Conservation (phyloP, 2,797 vertebrate genomes). For the Parambassis ranga region DNA sequence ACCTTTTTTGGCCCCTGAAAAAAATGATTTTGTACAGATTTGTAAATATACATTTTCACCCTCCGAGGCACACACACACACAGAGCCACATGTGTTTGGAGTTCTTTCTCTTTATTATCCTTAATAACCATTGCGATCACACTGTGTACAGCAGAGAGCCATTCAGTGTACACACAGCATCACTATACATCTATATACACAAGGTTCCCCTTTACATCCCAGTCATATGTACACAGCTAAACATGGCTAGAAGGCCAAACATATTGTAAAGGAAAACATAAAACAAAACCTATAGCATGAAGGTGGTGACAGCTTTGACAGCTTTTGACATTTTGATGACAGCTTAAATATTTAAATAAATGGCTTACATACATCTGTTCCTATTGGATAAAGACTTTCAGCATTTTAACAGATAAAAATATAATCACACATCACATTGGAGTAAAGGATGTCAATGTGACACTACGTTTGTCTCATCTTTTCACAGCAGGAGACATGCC, state of each 20-base stretch:
- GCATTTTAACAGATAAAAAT: neutral
- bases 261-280: neutral
- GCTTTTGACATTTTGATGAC: too few relatives aligned
- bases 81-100: conserved; percentile 8
- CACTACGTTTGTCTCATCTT: neutral
- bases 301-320: too few relatives aligned
- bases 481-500: neutral
- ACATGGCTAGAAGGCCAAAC: conserved; percentile 32
- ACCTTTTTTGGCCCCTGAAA: too few relatives aligned
- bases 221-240: conserved; percentile 59
- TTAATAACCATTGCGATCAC: conserved; percentile 15
- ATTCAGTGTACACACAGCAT: conserved; percentile 33
- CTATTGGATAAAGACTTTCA: conserved; percentile 6
- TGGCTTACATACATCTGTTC: conserved; percentile 4
- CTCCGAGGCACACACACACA: neutral
- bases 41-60: neutral
- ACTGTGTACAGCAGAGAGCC: conserved; percentile 42
- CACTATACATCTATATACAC: conserved; percentile 76
- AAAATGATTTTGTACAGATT: neutral
- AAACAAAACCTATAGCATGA: too few relatives aligned
- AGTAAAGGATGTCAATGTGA: neutral
- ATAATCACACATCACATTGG: neutral
- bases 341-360: too few relatives aligned
- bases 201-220: conserved; percentile 39
- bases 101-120: conserved; percentile 56